Evolutionary conservation across 2,113 vertebrate species (phyloP).

Genomic region (Cichladusa arquata): DNA sequence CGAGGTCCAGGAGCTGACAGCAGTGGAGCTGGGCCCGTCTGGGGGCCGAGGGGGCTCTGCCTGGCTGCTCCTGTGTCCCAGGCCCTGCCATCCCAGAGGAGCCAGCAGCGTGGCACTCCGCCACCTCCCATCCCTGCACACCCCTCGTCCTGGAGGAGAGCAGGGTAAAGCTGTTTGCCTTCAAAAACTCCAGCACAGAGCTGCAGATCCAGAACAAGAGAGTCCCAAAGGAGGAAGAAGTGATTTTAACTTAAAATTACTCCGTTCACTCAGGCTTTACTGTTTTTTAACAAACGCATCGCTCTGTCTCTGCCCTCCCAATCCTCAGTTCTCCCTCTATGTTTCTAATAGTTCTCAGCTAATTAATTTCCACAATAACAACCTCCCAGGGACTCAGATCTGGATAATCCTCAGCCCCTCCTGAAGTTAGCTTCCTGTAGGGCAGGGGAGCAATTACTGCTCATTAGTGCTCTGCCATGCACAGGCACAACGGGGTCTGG

Average conservation of each 20-base stretch:
- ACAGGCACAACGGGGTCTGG: neutral
- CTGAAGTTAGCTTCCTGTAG: conserved; percentile 48
- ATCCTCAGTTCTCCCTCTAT: conserved; percentile 42
- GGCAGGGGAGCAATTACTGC: conserved; percentile 64
- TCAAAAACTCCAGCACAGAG: neutral
- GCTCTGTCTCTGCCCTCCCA: conserved; percentile 18
- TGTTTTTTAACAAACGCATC: neutral
- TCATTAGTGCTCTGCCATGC: conserved; percentile 48
- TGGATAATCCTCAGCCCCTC: conserved; percentile 63
- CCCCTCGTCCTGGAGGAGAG: rapidly evolving
- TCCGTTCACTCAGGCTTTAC: neutral
- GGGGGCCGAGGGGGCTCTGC: rapidly evolving
- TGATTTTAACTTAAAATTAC: neutral
- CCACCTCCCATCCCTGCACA: rapidly evolving
- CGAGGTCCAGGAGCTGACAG: neutral
- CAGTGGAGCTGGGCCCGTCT: neutral
- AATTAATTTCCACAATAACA: conserved; percentile 75
- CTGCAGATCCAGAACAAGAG: conserved; percentile 17
- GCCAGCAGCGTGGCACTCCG: neutral
- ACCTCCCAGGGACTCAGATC: conserved; percentile 51
- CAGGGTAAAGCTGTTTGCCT: neutral
- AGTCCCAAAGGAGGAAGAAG: neutral
- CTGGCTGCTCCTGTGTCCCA: too few species aligned
- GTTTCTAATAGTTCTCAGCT: conserved; percentile 60
- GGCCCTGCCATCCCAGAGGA: neutral